Evolutionary conservation across 2,113 vertebrate species (phyloP).

Genomic region (Numenius arquata): DNA sequence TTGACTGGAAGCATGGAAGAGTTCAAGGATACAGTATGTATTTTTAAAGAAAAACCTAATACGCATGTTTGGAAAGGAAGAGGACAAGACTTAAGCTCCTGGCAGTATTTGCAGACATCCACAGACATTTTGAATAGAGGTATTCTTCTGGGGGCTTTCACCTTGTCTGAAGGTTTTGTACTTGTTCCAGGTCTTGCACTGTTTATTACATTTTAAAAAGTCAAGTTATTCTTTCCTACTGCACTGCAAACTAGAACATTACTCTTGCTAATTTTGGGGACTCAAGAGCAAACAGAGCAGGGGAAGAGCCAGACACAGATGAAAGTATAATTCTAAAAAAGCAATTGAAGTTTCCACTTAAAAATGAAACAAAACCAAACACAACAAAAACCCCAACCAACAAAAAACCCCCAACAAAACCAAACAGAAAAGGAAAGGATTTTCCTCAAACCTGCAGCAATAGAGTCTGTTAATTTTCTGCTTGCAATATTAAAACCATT

Average conservation of each 20-base stretch:
- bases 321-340: constrained; percentile 23
- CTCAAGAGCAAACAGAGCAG: constrained; percentile 32
- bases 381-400: background rate
- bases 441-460: background rate
- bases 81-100: constrained; percentile 43
- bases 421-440: background rate
- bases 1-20: background rate
- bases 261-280: constrained; percentile 44
- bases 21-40: constrained; percentile 37
- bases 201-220: constrained; percentile 57
- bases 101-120: constrained; percentile 62
- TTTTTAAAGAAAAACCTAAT: constrained; percentile 53
- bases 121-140: constrained; percentile 57
- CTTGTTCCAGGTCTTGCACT: constrained; percentile 41
- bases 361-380: background rate
- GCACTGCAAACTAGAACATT: constrained; percentile 40
- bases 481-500: background rate
- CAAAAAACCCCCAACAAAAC: background rate
- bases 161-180: constrained; percentile 64
- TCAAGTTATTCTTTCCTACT: constrained; percentile 61
- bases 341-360: background rate
- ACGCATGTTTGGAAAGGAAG: constrained; percentile 54
- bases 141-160: constrained; percentile 65
- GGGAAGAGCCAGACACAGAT: constrained; percentile 11
- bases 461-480: background rate